Conservation (phyloP, 1,140 invertebrate genomes). For the Drosophila auraria region DNA sequence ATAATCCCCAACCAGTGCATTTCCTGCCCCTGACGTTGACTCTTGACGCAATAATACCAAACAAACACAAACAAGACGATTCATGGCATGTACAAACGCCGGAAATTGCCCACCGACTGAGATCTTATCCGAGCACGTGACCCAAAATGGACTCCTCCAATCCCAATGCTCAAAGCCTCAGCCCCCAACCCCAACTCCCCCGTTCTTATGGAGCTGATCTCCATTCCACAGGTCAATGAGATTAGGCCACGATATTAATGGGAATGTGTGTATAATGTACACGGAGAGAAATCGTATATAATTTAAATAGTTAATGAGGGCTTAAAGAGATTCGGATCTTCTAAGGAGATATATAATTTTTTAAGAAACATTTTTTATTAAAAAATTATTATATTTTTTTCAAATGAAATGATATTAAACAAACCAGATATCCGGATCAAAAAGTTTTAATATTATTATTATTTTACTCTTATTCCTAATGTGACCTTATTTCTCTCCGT, state of each 20-base stretch:
- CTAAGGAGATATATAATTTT: too few relatives aligned
- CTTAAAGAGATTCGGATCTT: not conserved
- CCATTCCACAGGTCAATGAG: conserved; percentile 58
- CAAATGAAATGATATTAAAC: too few relatives aligned
- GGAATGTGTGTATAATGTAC: conserved; percentile 20
- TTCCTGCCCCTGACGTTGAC: conserved; percentile 54
- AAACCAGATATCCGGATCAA: too few relatives aligned
- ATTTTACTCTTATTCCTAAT: too few relatives aligned
- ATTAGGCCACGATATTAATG: conserved; percentile 65
- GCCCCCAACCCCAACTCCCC: not conserved
- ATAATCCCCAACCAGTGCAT: conserved; percentile 28
- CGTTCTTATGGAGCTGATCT: conserved; percentile 29
- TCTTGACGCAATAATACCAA: conserved; percentile 58
- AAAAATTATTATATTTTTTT: too few relatives aligned
- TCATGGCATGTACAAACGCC: conserved; percentile 75
- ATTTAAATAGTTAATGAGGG: not conserved
- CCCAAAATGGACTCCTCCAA: conserved; percentile 46
- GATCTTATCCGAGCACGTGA: conserved; percentile 80
- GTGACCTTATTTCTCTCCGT: not conserved
- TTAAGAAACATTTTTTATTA: too few relatives aligned
- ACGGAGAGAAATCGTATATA: not conserved
- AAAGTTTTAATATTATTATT: too few relatives aligned
- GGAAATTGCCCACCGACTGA: conserved; percentile 79
- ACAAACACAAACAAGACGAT: conserved; percentile 67
- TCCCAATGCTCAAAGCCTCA: not conserved